Base-by-base conservation (phyloP, 2,113 vertebrate genomes). In the Scytalopus superciliaris region DNA sequence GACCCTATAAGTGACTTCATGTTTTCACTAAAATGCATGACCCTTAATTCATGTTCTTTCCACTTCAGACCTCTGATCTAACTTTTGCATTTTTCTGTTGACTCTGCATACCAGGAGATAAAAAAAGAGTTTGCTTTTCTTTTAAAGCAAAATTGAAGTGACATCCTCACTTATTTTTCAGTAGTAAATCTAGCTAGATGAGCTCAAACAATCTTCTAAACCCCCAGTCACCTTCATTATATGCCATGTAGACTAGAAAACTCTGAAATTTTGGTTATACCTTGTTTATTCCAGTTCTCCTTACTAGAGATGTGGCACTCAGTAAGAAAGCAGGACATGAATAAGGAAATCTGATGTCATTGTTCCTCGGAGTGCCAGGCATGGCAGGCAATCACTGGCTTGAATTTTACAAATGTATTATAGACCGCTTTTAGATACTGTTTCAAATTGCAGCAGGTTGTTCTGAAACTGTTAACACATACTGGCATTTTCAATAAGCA, bases 1-100 rank as follows among this genome's bases (percentile, higher is more conserved):
- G 3, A 17, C 37, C 19, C 45, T 42, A 0, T 37, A 42, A 85
- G 12, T 5, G 0, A 45, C 22, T 42, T n/a, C 3, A 30, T 14
- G 7, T 68, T 80, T 73, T 52, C 12, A 53, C 24, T 80, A 2
- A 87, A 19, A 12, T 76, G 21, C 12, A 5, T 30, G 1, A 39
- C 60, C 39, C 30, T 82, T 86, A 25, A 22, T n/a, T 90, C 10
- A 2, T 10, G 10, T 57, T 73, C 27, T n/a, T 60, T 80, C 30
- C 7, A 9, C 40, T 53, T 42, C 31, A 86, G 28, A 64, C 15
- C 30, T 90, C 45, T 83, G 30, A 73, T 74, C 7, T 14, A 37
- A 53, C 8, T 28, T 39, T 23, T 37, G 6, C 23, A 9, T 57
- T 59, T 73, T 82, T 50, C 21, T 88, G 16, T 72, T 82, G 16